Evolutionary conservation across 2,113 vertebrate genomes (phyloP).

Genomic region (Acanthochromis polyacanthus): DNA sequence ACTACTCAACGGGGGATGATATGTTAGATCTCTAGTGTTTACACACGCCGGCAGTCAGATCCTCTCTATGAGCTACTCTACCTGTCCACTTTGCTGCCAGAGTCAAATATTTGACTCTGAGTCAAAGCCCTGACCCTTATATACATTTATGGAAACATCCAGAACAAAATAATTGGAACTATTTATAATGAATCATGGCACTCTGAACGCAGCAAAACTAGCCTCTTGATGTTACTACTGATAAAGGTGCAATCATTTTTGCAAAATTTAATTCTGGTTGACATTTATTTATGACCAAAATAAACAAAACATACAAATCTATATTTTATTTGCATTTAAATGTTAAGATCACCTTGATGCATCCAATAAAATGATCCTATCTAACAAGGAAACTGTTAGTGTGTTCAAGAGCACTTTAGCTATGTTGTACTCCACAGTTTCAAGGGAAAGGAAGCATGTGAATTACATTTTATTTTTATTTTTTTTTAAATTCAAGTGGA

Average conservation of each 20-base stretch:
- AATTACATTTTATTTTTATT: no score
- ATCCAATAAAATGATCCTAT: no score
- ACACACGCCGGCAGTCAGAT: constrained; percentile 45
- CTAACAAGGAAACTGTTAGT: no score
- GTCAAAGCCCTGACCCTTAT: background rate
- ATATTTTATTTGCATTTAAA: background rate
- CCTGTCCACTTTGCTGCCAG: constrained; percentile 51
- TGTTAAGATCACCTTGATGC: no score
- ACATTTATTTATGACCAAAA: background rate
- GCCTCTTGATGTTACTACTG: background rate
- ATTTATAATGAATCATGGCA: background rate
- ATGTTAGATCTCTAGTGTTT: constrained; percentile 32
- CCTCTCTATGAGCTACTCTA: constrained; percentile 28
- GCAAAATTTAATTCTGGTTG: background rate
- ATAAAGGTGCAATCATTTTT: background rate
- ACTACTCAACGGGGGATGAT: constrained; percentile 56
- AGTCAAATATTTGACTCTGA: background rate
- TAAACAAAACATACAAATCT: background rate
- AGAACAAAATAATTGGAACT: background rate
- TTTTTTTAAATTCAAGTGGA: no score
- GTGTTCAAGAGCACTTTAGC: background rate
- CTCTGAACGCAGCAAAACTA: background rate
- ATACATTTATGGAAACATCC: background rate
- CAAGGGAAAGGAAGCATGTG: background rate
- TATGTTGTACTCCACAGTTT: background rate